Evolutionary conservation across 2,113 vertebrate species (phyloP), one percentile per base, ranked within the genome.

Genomic region (Rostratula benghalensis): DNA sequence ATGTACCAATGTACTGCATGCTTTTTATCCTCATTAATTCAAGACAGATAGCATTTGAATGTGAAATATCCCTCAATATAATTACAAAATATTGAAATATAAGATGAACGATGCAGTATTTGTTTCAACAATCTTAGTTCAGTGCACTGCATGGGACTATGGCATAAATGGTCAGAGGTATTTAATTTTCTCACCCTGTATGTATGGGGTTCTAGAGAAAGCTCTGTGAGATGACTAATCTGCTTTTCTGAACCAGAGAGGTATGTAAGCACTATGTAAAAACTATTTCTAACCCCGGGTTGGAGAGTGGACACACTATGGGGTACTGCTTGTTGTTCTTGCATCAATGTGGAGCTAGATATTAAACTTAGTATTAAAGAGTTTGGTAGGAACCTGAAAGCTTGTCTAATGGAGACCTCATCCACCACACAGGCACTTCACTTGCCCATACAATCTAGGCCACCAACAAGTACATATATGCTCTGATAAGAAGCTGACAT

Each of bases 21-120:
- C 16, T 94, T 89, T 56, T 86, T 84, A 71, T 84, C 28, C 69
- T 96, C 83, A 71, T 94, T 95, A 91, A 92, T 91, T 94, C 83
- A 89, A 92, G 76, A 75, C 60, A 82, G 81, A 84, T 78, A 96
- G 8, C 17, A 71, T 94, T 81, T 74, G 80, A 84, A 92, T 89
- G 35, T 71, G 89, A 92, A 94, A 81, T 68, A 82, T 43, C 56
- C 68, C 59, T 95, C 79, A 81, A 43, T 83, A 96, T 56, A 89
- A 39, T 65, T 51, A 61, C 35, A 33, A 46, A 71, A 76, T 85
- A 51, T 31, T 37, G 27, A 86, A 90, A 67, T 83, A 50, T 31
- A 51, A 71, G 73, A 81, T 70, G 25, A 95, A 56, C 64, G 77
- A 33, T 70, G 41, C 0, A 8, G 18, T 51, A 41, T 67, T 83